Base-by-base conservation (phyloP, 2,888 invertebrate genomes). In the Caenorhabditis sp. region DNA sequence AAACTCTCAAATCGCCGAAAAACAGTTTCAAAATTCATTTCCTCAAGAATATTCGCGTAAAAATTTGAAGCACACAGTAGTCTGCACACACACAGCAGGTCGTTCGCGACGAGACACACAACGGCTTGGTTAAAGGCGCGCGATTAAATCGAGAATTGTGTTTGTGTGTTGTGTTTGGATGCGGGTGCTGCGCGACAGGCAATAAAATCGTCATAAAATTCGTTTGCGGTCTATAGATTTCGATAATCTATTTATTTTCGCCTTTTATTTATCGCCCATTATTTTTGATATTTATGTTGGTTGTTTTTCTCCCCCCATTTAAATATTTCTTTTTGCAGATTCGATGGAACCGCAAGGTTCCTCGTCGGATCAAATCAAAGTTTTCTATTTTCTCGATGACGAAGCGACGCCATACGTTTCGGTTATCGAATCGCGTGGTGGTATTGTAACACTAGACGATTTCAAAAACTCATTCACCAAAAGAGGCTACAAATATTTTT, bases 331-430 rank as follows among this genome's bases (percentile, higher is more conserved):
- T 5, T 51, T 51, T 21, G 51, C 6, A 17, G 4, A 8, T 51
- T 19, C 53, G 37, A 73, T 73, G 73, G 73, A 73, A 53, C 66
- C 59, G 36, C 55, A 55, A 55, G 57, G 21, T 26, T 17, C 55
- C 3, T 53, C 53, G 10, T n/a, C 31, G 1, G 26, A 59, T 27
- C 64, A 74, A 23, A 69, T 69, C 27, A 74, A 74, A 63, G 73
- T 72, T 19, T 81, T 77, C 64, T 85, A 84, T 62, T 84, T 81
- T 67, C 72, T 85, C 51, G 83, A 85, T 64, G 86, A 86, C 61
- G 81, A 79, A 37, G 73, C 77, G 8, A 85, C 84, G 3, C 86
- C 86, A 1, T 85, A 82, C 58, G 74, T 82, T 17, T 79, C 84
- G 19, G 70, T 71, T 1, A 73, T 86, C 43, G 78, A 78, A 2